Evolutionary conservation across 2,797 vertebrate species (phyloP), one percentile per base, ranked within the genome.

Genomic region (Sarcoramphus papa): DNA sequence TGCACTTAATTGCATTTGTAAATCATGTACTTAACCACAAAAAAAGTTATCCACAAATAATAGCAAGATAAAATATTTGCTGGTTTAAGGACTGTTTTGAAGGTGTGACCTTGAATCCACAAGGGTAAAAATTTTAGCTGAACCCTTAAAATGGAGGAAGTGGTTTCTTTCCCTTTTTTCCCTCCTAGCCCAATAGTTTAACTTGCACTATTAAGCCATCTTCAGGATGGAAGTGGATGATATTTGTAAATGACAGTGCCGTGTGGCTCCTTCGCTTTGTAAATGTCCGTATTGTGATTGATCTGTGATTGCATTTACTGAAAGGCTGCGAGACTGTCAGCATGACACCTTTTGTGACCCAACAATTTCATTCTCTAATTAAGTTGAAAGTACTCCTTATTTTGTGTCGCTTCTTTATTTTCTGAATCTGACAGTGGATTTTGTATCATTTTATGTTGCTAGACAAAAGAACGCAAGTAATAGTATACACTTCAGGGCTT

Each of bases 211-310:
- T 91, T 89, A 54, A 93, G 60, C 57, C 50, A 11, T 65, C 37
- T 50, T 78, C 50, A 89, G 79, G 87, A 31, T 85, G 64, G 64
- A 75, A 64, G 51, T 3, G 3, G 54, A 18, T 93, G 60, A 21
- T 75, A 15, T 48, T 70, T 60, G 56, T 92, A 50, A 88, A 47
- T 43, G 56, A 31, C 11, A 19, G 33, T 48, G 51, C 15, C 4
- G 0, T 2, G 5, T 69, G 57, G 21, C 47, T 85, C 60, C 79
- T 81, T 68, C 78, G 48, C 65, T 69, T 45, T 69, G 23, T 51
- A 50, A 22, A 28, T 12, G 40, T 67, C 48, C 0, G 0, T 45
- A 6, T 11, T 33, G 47, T 68, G 76, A 73, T 35, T 64, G 62
- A 72, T 92, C 40, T 45, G 28, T 10, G 59, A 85, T 51, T 50